Evolutionary conservation across 2,797 vertebrate species (phyloP), one percentile per base, ranked within the genome.

Genomic region (Meda fulgida): DNA sequence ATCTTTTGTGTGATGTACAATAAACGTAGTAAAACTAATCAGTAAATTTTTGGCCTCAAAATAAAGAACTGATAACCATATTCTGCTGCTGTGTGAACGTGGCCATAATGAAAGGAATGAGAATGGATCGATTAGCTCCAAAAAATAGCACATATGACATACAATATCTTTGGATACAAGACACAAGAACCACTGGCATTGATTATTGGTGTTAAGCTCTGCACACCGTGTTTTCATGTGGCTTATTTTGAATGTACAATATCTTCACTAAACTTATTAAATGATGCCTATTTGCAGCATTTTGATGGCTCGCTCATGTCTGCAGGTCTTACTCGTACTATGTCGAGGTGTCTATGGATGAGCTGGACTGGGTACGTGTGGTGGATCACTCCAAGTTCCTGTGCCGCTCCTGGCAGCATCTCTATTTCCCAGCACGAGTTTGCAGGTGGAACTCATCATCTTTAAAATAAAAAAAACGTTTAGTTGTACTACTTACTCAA

Each of bases 341-440:
- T 93, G 96, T 99, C 26, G 98, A 99, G 89, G 97, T 99, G 36
- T 99, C 98, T 26, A 99, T 99, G 98, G 98, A 99, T 81, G 98
- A 99, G 91, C 94, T 99, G 91, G 98, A 99, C 91, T 99, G 98
- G 98, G 96, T 99, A 58, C 96, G 98, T 2, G 97, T 99, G 29
- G 96, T 98, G 0, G 97, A 99, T 93, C 98, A 99, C 90, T 97
- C 98, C 0, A 97, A 97, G 88, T 97, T 95, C 81, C 96, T 98
- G 23, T 99, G 98, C 91, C 97, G 98, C 69, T 99, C 98, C 18
- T 99, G 98, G 98, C 98, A 99, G 93, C 97, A 97, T 88, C 95
- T 99, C 0, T 99, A 95, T 93, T 99, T 99, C 92, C 95, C 96
- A 58, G 96, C 98, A 1, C 94, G 96, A 11, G 97, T 99, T 80